A percentile compares a stretch with the other conserved stretches of the same genome.
Conservation (phyloP, 2,888 invertebrate genomes). For the Trissolcus brochymenae region DNA sequence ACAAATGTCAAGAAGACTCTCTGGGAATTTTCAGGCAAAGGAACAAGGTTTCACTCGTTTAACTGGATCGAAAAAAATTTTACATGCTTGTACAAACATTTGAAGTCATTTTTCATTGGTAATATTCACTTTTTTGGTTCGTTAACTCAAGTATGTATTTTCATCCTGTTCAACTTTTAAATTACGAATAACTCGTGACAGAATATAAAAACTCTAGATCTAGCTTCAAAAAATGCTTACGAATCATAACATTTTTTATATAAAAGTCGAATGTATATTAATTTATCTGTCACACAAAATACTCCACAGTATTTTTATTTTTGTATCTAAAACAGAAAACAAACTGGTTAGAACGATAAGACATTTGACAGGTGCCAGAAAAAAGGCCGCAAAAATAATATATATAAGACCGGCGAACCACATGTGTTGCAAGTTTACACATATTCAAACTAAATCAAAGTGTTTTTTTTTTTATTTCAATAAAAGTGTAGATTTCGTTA, state of each 20-base stretch:
- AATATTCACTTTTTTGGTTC: neutral
- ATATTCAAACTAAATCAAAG: slow-evolving; percentile 26
- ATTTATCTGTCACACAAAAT: slow-evolving; percentile 13
- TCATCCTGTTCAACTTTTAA: neutral
- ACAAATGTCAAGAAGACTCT: slow-evolving; percentile 26
- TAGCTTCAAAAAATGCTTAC: too few relatives aligned
- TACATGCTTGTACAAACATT: slow-evolving; percentile 12
- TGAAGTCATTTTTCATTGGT: neutral
- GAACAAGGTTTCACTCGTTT: slow-evolving; percentile 6
- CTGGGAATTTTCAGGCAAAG: slow-evolving; percentile 30
- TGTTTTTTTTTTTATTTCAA: slow-evolving; percentile 8
- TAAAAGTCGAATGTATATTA: neutral
- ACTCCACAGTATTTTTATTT: slow-evolving; percentile 12
- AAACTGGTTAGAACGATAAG: slow-evolving; percentile 14
- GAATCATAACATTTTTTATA: too few relatives aligned
- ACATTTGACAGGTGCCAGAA: slow-evolving; percentile 28
- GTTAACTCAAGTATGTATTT: neutral
- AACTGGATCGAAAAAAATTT: slow-evolving; percentile 11
- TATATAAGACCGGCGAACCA: slow-evolving; percentile 24
- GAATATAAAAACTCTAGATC: too few relatives aligned
- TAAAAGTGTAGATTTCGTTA: neutral
- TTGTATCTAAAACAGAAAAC: slow-evolving; percentile 8
- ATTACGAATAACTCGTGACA: too few relatives aligned
- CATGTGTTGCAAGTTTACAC: slow-evolving; percentile 26
- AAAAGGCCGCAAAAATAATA: slow-evolving; percentile 15